Evolutionary conservation across 1,140 invertebrate genomes (phyloP).

Genomic region (Acromyrmex heyeri): DNA sequence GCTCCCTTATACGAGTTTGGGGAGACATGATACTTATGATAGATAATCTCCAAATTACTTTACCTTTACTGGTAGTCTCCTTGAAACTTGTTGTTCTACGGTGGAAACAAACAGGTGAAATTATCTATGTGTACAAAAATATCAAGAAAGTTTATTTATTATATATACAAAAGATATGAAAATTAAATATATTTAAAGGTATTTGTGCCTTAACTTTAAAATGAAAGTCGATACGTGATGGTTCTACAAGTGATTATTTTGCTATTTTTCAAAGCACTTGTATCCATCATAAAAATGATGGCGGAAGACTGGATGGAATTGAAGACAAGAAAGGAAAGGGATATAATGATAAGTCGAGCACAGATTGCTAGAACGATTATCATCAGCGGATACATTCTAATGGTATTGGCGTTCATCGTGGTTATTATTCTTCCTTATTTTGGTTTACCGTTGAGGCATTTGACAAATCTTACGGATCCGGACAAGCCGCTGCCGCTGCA

Average conservation of each 20-base stretch:
- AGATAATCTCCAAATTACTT: conserved; percentile 42
- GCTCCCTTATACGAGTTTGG: conserved; percentile 16
- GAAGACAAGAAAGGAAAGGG: conserved; percentile 7
- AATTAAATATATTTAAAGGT: neutral
- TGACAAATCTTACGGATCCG: conserved; percentile 34
- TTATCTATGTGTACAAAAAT: neutral
- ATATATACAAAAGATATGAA: neutral
- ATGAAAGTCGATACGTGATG: neutral
- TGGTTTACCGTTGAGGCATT: neutral
- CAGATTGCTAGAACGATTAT: conserved; percentile 14
- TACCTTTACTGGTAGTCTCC: conserved; percentile 8
- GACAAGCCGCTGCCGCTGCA: conserved; percentile 25
- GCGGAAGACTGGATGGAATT: conserved; percentile 26
- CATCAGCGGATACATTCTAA: conserved; percentile 27
- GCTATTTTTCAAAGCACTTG: conserved; percentile 27
- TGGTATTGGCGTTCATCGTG: conserved; percentile 24
- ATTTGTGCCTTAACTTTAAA: neutral
- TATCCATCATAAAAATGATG: conserved; percentile 29
- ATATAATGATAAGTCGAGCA: conserved; percentile 27
- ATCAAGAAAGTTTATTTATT: neutral
- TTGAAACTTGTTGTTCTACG: conserved; percentile 43
- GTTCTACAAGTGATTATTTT: conserved; percentile 25
- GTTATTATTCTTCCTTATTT: conserved; percentile 38
- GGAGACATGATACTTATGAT: conserved; percentile 35
- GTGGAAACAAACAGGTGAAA: conserved; percentile 34